phyloP scores from a whole-genome alignment of 2,888 invertebrate genomes.

The Tribolium freemani region DNA sequence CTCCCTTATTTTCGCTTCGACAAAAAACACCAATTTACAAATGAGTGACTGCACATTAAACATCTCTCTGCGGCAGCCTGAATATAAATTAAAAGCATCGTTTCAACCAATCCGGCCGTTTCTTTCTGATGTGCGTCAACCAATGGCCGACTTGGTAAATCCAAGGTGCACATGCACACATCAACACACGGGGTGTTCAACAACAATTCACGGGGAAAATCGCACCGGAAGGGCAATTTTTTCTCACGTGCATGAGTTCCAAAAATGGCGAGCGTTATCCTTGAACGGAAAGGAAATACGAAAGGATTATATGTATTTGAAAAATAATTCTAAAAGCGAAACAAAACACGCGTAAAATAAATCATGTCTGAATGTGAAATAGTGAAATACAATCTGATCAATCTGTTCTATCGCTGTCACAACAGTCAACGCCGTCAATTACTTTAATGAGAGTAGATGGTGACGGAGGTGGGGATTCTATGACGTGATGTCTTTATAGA shows the following conservation, averaged over 20 bases:
- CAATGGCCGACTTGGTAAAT: constrained; percentile 56
- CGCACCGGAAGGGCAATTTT: constrained; percentile 5
- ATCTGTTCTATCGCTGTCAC: constrained; percentile 66
- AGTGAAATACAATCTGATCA: constrained; percentile 67
- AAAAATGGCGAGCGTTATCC: constrained; percentile 22
- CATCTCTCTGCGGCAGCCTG: constrained; percentile 56
- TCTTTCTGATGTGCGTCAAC: constrained; percentile 55
- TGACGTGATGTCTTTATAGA: constrained; percentile 48
- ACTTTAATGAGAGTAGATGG: constrained; percentile 66
- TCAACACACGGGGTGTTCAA: constrained; percentile 32
- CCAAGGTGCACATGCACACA: constrained; percentile 41
- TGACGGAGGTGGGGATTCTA: constrained; percentile 51
- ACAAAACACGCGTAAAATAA: constrained; percentile 56
- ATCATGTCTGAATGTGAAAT: constrained; percentile 56
- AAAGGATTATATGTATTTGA: constrained; percentile 1
- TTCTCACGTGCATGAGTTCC: not conserved
- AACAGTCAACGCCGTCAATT: constrained; percentile 67
- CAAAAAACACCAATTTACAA: constrained; percentile 62
- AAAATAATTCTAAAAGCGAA: constrained; percentile 30
- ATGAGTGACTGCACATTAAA: constrained; percentile 62
- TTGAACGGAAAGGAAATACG: constrained; percentile 37
- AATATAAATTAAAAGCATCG: constrained; percentile 65
- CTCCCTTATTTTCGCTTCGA: constrained; percentile 46
- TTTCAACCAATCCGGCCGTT: constrained; percentile 56
- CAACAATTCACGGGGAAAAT: constrained; percentile 21